These are phyloP conservation scores for Esox masquinongy DNA, from an alignment of 2,797 vertebrate genomes.

Conservation along the genomic window DNA sequence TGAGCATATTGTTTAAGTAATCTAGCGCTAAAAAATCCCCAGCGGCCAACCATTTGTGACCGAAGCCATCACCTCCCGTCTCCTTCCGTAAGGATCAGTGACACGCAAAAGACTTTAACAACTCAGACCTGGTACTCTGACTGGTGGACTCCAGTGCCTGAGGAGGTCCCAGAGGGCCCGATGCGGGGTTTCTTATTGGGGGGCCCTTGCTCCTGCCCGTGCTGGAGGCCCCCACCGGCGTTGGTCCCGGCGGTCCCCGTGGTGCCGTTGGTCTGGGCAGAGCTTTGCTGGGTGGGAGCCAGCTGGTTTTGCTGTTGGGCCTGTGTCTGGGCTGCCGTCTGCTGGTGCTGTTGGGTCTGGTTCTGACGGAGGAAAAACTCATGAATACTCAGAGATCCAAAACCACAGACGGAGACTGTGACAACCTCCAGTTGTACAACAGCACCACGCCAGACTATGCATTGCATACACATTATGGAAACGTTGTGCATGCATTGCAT, in stretches of 20 bases:
- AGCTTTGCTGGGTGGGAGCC: slow-evolving; percentile 84
- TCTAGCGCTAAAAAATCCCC: neutral
- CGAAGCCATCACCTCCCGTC: neutral
- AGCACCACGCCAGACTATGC: neutral
- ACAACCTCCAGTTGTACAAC: neutral
- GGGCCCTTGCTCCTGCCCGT: slow-evolving; percentile 88
- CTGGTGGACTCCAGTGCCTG: slow-evolving; percentile 87
- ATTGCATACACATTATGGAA: neutral
- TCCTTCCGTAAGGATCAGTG: neutral
- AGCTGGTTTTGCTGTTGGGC: slow-evolving; percentile 83
- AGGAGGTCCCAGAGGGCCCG: slow-evolving; percentile 86
- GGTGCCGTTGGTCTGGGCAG: slow-evolving; percentile 90
- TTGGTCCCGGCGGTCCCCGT: slow-evolving; percentile 63
- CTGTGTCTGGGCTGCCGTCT: slow-evolving; percentile 73
- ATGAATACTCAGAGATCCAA: neutral
- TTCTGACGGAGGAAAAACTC: slow-evolving; percentile 47
- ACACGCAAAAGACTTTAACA: neutral
- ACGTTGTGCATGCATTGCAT: neutral
- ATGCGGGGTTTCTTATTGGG: slow-evolving; percentile 95
- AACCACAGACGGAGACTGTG: neutral
- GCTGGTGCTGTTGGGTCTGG: slow-evolving; percentile 72
- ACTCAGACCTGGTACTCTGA: slow-evolving; percentile 92
- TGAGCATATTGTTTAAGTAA: neutral
- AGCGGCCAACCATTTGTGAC: neutral
- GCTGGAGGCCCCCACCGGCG: slow-evolving; percentile 78